Base-by-base conservation (phyloP, 1,140 invertebrate species). In the Calephelis virginiensis region DNA sequence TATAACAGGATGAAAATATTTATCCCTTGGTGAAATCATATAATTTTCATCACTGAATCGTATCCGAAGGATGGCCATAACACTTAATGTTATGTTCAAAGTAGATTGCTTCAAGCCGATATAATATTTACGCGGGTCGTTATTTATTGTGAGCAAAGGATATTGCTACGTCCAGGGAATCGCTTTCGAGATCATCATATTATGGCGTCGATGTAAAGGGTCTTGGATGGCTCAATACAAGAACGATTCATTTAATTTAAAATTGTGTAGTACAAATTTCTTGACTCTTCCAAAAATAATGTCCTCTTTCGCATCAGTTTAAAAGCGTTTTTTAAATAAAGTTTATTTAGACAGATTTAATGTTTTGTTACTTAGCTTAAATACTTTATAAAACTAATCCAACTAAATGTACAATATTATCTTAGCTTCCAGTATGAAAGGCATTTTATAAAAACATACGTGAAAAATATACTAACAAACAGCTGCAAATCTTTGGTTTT, bases 61-160 rank as follows among this genome's bases (percentile, higher is more conserved):
- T 67, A 68, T 71, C 61, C 59, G 72, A 69, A 53, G 70, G 68
- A 71, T 64, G 60, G 71, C 72, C 67, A 78, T 78, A 82, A 80
- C 73, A 80, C 75, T 82, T 80, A 78, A 77, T 59, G 68, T 79
- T 75, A 79, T 77, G 74, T 75, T 68, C 72, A 63, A 59, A 67
- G 75, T 82, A 82, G 77, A 82, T 81, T 80, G 77, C 75, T 72
- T 60, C 61, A 67, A 71, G 70, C 74, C 80, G 72, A 82, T 82
- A 69, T 81, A 82, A 80, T 81, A 82, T 82, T 82, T 82, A 82
- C 76, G 69, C 69, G 59, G 67, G 61, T 66, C 48, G 64, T 73
- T 80, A 82, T 82, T 80, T 79, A 79, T 74, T 53, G 69, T 70
- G 67, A 48, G 78, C 74, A 76, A 77, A 60, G 75, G 77, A 82